Base-by-base conservation (phyloP, 2,888 invertebrate genomes). In the Drosophila algonquin region DNA sequence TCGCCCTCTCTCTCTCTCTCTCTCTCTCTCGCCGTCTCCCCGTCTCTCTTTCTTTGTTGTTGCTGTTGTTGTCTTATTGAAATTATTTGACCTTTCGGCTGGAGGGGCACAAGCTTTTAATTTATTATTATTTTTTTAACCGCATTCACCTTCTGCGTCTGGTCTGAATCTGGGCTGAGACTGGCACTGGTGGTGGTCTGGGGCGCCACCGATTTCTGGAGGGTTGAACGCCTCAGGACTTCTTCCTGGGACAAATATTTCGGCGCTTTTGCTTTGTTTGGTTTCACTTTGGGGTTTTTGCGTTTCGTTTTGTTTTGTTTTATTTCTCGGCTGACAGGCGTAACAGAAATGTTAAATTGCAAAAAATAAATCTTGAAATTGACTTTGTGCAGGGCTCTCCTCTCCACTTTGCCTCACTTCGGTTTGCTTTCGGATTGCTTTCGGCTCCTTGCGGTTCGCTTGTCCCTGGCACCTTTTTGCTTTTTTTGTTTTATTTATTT, bases 51-150 rank as follows among this genome's bases (percentile, higher is more conserved):
- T 50, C 21, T 0, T 44, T 53, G 47, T 59, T 65, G 69, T 65
- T 18, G 69, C 63, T 18, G 10, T 46, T 56, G 32, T 24, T 54
- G 63, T 63, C 45, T 63, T 74, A 74, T 75, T 74, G 74, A 74
- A 87, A 87, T 77, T 73, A 82, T 80, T 86, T 83, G 83, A 86
- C 83, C 83, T 88, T 80, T 88, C 78, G 69, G 56, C 68, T 67
- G 65, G 40, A 16, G 35, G 54, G 55, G 57, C 63, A 63, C 60
- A 59, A 52, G 73, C 74, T 81, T 83, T 83, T 83, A 81, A 85
- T 87, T 83, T 85, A 87, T 85, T 83, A 76, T 81, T 71, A 65
- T 77, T 79, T 79, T 72, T 63, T 75, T 69, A 85, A 79, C 87
- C 81, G 81, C 85, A 69, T 71, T 81, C 79, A 74, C 67, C 87